phyloP scores from a whole-genome alignment of 1,140 invertebrate genomes.

The Metaphire vulgaris region DNA sequence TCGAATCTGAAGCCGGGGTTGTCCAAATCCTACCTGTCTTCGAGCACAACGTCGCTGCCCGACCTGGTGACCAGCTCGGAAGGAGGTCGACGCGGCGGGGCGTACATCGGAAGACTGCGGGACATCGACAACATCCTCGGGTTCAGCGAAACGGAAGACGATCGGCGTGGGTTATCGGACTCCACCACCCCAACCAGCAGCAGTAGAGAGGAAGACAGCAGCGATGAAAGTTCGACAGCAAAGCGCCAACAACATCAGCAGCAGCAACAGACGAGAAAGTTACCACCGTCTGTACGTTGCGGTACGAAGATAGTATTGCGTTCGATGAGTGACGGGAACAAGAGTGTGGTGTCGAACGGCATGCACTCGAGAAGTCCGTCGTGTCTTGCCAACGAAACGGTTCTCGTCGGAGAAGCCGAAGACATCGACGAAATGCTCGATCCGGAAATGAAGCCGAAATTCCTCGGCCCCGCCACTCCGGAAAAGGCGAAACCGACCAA shows the following conservation, averaged over 20 bases:
- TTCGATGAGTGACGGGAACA: neutral
- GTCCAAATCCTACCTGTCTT: neutral
- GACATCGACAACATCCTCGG: slow-evolving; percentile 45
- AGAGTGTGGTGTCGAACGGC: neutral
- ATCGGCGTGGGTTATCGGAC: neutral
- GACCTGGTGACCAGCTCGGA: slow-evolving; percentile 37
- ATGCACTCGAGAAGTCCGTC: neutral
- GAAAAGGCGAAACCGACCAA: neutral
- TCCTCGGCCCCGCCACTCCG: neutral
- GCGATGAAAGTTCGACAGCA: slow-evolving; percentile 25
- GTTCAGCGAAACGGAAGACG: slow-evolving; percentile 30
- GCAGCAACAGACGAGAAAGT: neutral
- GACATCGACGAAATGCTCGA: neutral
- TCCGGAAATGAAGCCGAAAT: neutral
- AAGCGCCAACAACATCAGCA: slow-evolving; percentile 5
- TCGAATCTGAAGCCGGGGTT: neutral
- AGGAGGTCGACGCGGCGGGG: slow-evolving; percentile 24
- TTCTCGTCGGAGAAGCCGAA: neutral
- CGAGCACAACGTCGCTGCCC: slow-evolving; percentile 31
- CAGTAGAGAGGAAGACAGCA: slow-evolving; percentile 4
- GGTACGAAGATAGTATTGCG: neutral
- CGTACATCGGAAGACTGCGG: slow-evolving; percentile 31
- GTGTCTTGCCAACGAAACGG: neutral
- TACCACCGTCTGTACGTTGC: neutral
- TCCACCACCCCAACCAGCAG: neutral